These are phyloP conservation scores for Helicoverpa zea DNA, from an alignment of 1,140 invertebrate species.

Conservation along the genomic window DNA sequence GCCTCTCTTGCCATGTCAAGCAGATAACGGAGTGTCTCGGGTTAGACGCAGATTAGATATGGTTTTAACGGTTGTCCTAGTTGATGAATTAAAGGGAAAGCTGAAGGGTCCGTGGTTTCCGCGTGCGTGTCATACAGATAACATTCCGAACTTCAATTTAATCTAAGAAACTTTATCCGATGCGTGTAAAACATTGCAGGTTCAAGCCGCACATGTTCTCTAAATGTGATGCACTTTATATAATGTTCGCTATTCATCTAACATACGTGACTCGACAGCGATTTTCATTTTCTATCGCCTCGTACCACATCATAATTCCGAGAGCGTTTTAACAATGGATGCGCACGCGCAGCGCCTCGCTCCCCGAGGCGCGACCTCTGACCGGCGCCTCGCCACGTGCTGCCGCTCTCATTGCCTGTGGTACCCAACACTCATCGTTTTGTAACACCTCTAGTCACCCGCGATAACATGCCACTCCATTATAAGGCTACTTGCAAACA, in stretches of 20 bases:
- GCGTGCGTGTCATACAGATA: conserved; percentile 19
- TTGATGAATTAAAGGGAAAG: conserved; percentile 44
- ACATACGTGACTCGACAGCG: conserved; percentile 38
- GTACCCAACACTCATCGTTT: conserved; percentile 73
- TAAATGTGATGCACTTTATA: conserved; percentile 36
- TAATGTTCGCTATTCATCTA: conserved; percentile 40
- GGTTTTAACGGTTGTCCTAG: conserved; percentile 47
- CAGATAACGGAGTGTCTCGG: conserved; percentile 61
- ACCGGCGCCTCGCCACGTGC: conserved; percentile 71
- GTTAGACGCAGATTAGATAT: conserved; percentile 48
- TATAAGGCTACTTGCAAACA: conserved; percentile 59
- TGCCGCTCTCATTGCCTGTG: conserved; percentile 73
- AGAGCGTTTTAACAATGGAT: conserved; percentile 69
- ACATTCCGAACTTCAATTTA: conserved; percentile 34
- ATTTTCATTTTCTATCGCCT: conserved; percentile 57
- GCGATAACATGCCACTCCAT: conserved; percentile 54
- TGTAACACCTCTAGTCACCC: conserved; percentile 64
- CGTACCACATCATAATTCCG: conserved; percentile 49
- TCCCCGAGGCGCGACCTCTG: conserved; percentile 71
- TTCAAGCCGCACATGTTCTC: conserved; percentile 20
- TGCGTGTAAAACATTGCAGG: not conserved
- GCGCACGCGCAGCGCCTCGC: conserved; percentile 64
- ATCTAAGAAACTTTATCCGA: conserved; percentile 33
- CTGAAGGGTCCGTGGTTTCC: conserved; percentile 36
- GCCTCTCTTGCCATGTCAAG: conserved; percentile 65